These are phyloP conservation scores for Bombus terrestris DNA, from an alignment of 1,140 invertebrate species.

Conservation along the genomic window DNA sequence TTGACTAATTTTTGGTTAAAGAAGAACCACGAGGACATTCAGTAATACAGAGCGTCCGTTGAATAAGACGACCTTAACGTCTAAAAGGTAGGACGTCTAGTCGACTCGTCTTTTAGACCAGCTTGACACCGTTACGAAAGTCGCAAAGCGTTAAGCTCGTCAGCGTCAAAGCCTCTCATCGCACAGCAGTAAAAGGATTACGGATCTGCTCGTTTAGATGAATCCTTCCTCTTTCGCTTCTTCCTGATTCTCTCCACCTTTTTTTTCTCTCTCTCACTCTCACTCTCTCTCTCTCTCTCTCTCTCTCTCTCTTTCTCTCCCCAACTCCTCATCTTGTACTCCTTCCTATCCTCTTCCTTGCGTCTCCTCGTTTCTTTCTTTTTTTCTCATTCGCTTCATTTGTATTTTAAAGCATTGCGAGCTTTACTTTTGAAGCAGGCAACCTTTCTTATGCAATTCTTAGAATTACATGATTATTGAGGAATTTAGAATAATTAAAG, in stretches of 20 bases:
- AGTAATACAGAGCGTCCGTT: background rate
- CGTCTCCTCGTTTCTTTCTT: background rate
- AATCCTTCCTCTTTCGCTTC: conserved; percentile 50
- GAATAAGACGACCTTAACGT: conserved; percentile 48
- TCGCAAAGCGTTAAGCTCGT: conserved; percentile 68
- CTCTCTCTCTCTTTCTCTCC: background rate
- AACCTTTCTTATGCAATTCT: background rate
- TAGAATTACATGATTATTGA: background rate
- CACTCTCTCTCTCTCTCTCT: no score
- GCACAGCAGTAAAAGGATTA: conserved; percentile 64
- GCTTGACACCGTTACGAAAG: conserved; percentile 65
- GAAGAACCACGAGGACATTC: background rate
- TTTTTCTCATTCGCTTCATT: background rate
- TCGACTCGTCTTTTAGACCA: conserved; percentile 59
- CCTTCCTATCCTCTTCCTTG: conserved; percentile 18
- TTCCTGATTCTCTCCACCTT: conserved; percentile 2
- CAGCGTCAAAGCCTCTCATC: conserved; percentile 63
- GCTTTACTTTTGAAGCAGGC: background rate
- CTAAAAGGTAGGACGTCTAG: conserved; percentile 49
- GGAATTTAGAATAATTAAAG: background rate
- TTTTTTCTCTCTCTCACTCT: background rate
- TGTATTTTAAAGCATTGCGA: background rate
- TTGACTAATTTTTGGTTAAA: background rate
- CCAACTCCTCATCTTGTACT: conserved; percentile 11
- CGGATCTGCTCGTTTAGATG: conserved; percentile 62